These are phyloP conservation scores for Chrysopa pallens DNA, from an alignment of 1,140 invertebrate genomes.

Conservation along the genomic window DNA sequence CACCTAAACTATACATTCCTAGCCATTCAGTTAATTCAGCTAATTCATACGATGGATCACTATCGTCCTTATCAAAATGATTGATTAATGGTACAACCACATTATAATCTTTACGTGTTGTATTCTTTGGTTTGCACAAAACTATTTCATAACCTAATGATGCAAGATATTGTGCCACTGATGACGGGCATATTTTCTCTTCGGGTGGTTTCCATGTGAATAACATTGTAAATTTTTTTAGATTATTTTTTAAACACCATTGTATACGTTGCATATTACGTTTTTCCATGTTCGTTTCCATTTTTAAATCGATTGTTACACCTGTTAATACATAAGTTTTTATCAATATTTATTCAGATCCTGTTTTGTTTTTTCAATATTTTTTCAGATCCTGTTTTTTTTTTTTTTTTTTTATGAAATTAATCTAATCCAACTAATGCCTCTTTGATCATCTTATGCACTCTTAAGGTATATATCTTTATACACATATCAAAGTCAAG, in stretches of 20 bases:
- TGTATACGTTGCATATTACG: constrained; percentile 28
- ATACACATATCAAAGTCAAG: too few species aligned
- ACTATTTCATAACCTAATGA: constrained; percentile 23
- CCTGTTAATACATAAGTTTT: too few species aligned
- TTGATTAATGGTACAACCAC: constrained; percentile 20
- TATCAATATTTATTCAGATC: too few species aligned
- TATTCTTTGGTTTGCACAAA: constrained; percentile 22
- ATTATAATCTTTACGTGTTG: constrained; percentile 16
- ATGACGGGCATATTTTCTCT: constrained; percentile 34
- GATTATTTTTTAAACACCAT: constrained; percentile 19
- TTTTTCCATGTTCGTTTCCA: constrained; percentile 23
- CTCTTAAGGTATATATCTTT: too few species aligned
- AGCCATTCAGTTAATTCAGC: constrained; percentile 32
- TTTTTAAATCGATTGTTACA: constrained; percentile 31
- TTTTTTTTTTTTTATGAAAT: too few species aligned
- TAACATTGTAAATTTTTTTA: constrained; percentile 27
- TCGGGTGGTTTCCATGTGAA: constrained; percentile 33
- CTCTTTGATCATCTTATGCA: too few species aligned
- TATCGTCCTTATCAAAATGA: constrained; percentile 11
- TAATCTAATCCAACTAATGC: too few species aligned
- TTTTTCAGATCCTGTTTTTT: too few species aligned
- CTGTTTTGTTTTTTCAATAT: too few species aligned
- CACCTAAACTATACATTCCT: constrained; percentile 26
- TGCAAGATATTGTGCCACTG: constrained; percentile 34
- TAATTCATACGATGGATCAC: background rate